Conservation (phyloP, 2,888 invertebrate species). For the Heteromurus nitidus region DNA sequence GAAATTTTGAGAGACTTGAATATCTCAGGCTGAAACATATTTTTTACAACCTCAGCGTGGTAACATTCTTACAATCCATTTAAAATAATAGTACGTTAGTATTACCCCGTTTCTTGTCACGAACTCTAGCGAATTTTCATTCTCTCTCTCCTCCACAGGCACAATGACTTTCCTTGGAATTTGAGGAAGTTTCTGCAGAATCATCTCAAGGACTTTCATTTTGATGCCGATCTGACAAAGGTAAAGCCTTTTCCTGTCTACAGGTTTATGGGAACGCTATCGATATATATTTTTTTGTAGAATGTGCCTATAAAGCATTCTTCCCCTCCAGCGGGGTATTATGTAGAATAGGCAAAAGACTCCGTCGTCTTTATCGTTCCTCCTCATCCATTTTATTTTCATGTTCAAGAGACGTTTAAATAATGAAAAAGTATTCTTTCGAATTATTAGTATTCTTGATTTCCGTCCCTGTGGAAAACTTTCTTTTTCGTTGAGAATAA, state of each 20-base stretch:
- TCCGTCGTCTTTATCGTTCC: too few relatives aligned
- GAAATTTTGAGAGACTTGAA: too few relatives aligned
- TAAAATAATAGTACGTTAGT: background rate
- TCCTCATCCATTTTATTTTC: conserved; percentile 2
- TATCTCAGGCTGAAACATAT: too few relatives aligned
- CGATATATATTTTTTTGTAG: background rate
- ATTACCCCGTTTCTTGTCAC: background rate
- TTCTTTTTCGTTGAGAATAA: background rate
- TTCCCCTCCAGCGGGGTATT: background rate
- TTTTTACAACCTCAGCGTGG: background rate
- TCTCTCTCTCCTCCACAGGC: conserved; percentile 76
- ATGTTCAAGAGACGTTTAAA: conserved; percentile 1
- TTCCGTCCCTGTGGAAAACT: conserved; percentile 11
- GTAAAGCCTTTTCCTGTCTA: conserved; percentile 21
- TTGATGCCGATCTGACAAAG: conserved; percentile 58
- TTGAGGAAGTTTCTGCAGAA: conserved; percentile 93
- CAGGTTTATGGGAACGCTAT: background rate
- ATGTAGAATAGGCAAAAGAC: too few relatives aligned
- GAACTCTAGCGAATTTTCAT: background rate
- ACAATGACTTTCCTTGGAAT: conserved; percentile 94
- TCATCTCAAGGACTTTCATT: conserved; percentile 80
- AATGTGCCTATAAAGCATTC: background rate
- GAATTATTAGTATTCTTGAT: conserved; percentile 34
- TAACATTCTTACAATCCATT: too few relatives aligned
- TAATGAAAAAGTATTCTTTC: background rate